Evolutionary conservation across 2,113 vertebrate species (phyloP), one percentile per base, ranked within the genome.

Genomic region (Meleagris gallopavo): DNA sequence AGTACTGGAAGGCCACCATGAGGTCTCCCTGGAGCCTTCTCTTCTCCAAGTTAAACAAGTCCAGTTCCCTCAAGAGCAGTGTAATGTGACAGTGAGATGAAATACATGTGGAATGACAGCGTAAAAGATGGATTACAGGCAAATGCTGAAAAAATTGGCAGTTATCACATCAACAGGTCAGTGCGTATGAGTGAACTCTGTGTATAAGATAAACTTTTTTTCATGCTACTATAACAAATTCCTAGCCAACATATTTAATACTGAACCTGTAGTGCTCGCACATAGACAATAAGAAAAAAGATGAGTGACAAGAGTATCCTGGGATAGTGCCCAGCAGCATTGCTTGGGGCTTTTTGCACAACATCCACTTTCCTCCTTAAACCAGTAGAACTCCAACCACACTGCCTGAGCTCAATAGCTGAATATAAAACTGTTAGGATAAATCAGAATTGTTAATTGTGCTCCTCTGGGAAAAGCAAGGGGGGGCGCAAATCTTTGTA

Each of bases 261-360:
- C 3, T 60, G 32, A 43, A 38, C 30, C 54, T 6, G 3, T 12
- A 58, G 24, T 3, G 36, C 43, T 55, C 29, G 30, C n/a, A 57
- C 0, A 21, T 0, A 66, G 83, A 50, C 12, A 25, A 6, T n/a
- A 15, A 88, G 25, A 61, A 84, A 36, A 21, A 54, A 25, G 38
- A 67, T 19, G 43, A 66, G 38, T 36, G 65, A 54, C 19, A 40
- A 45, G n/a, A 60, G 12, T 40, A 38, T 18, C 0, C 0, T 16
- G 16, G 18, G 20, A 65, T 3, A 82, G 18, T 40, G 48, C 20
- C 30, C 89, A 41, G 58, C 71, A 87, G 71, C 71, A 65, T 54
- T 0, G 3, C 14, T 8, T 30, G n/a, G 32, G 38, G 4, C 3
- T 65, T 91, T 80, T 43, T 27, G 3, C 25, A 72, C 54, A 69